Percentiles rank a stretch among this genome's conserved stretches.
These are phyloP conservation scores for Sula dactylatra DNA, from an alignment of 2,113 vertebrate genomes.

Conservation along the genomic window DNA sequence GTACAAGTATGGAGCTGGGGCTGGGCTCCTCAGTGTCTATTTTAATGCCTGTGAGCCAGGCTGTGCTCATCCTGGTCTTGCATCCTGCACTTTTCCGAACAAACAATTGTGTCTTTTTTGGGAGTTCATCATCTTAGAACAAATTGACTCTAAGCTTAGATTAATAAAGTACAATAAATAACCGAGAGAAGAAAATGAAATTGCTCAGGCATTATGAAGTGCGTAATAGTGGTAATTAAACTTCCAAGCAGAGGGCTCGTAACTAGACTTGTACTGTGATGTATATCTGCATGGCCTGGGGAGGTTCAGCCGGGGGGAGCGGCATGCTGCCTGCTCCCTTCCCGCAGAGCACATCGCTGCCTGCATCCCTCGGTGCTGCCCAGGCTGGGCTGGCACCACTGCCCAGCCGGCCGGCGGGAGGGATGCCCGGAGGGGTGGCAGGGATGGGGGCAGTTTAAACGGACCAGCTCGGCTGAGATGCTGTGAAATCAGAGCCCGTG, in stretches of 20 bases:
- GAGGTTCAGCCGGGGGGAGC: neutral
- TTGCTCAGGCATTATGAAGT: constrained; percentile 22
- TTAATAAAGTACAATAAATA: constrained; percentile 45
- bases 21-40: neutral
- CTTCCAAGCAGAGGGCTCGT: neutral
- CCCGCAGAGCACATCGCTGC: neutral
- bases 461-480: neutral
- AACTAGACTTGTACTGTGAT: neutral
- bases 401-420: fast-evolving
- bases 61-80: neutral
- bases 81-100: neutral
- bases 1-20: neutral
- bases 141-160: constrained; percentile 35
- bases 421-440: neutral
- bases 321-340: neutral
- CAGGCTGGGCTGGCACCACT: neutral
- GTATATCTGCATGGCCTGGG: neutral
- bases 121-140: neutral
- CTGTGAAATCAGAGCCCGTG: neutral
- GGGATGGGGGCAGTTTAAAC: neutral
- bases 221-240: constrained; percentile 17
- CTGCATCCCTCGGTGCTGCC: neutral
- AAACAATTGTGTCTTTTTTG: neutral
- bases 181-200: neutral
- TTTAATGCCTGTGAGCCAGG: neutral